phyloP scores from a whole-genome alignment of 2,797 vertebrate species.

The Epinephelus coioides region DNA sequence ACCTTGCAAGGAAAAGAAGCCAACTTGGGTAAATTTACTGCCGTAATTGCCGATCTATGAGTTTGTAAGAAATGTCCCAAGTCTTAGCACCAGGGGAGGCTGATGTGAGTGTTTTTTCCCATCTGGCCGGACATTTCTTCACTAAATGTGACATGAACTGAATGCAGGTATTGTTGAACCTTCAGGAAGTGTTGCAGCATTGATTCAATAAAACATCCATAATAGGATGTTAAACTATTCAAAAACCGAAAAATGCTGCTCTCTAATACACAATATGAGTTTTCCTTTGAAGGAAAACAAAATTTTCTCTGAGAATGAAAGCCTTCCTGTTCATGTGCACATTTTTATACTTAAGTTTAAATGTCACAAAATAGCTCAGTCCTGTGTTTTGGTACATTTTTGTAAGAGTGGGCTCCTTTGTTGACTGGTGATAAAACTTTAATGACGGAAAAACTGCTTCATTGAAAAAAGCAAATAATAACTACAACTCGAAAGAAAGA shows the following conservation, averaged over 20 bases:
- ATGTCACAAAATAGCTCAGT: background rate
- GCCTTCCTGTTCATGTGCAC: background rate
- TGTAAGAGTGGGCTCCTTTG: background rate
- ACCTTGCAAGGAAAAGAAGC: background rate
- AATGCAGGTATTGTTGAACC: slow-evolving; percentile 50
- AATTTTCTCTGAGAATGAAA: slow-evolving; percentile 2
- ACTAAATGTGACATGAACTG: slow-evolving; percentile 33
- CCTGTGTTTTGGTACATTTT: background rate
- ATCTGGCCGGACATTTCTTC: slow-evolving; percentile 21
- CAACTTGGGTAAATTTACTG: background rate
- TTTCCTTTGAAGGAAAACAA: background rate
- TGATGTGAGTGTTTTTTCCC: slow-evolving; percentile 17
- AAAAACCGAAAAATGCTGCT: slow-evolving; percentile 7
- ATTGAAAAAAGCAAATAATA: background rate
- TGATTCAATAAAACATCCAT: slow-evolving; percentile 26
- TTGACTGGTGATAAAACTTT: background rate
- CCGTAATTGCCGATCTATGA: slow-evolving; percentile 3
- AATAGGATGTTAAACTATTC: slow-evolving; percentile 18
- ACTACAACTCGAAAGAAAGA: background rate
- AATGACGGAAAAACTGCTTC: background rate
- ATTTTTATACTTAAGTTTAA: background rate
- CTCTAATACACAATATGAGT: slow-evolving; percentile 3
- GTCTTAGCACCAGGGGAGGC: slow-evolving; percentile 5
- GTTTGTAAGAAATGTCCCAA: slow-evolving; percentile 6
- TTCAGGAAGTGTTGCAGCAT: slow-evolving; percentile 17